Base-by-base conservation (phyloP, 2,113 vertebrate species). In the Corydoras maculifer region DNA sequence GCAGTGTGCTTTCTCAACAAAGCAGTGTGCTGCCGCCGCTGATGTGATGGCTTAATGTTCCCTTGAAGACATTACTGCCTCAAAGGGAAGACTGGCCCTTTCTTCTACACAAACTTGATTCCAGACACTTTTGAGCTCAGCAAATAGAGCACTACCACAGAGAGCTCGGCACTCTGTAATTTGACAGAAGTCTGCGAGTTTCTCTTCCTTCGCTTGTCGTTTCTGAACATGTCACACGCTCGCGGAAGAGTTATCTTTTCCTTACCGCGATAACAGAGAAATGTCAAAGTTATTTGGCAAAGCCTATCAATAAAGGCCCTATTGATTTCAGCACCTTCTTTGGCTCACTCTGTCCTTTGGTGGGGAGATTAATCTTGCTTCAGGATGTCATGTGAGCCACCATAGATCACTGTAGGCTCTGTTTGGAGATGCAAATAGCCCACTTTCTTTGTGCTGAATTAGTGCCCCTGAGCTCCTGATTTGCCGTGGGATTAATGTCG, bases 31-130 rank as follows among this genome's bases (percentile, higher is more conserved):
- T 57, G 82, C 84, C 72, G 60, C 73, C 15, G 49, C 74, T n/a
- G 80, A 83, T 79, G 86, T 88, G 85, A 87, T 85, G 84, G 81
- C 86, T 89, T 83, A 85, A 87, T 87, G 84, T 81, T 87, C 82
- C 78, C 80, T 74, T 69, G 79, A 79, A 81, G 83, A 84, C 83
- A 80, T 80, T 57, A 72, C 50, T 74, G 84, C 77, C 82, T 86
- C 83, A 77, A 80, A 86, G 75, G 83, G 77, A 88, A 80, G 77
- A 76, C 82, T 80, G 78, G 1, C 62, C 83, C 83, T 87, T 87
- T 84, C 81, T 84, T 80, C 79, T 10, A 69, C 78, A 79, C 83
- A 82, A 84, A 84, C 81, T 84, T 84, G 78, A 86, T 83, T 83
- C 72, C 60, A 58, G 77, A 83, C 81, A 78, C 86, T 83, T 79